Percentiles rank a stretch among this genome's conserved stretches.
Conservation (phyloP, 2,113 vertebrate genomes). For the Melospiza melodia region DNA sequence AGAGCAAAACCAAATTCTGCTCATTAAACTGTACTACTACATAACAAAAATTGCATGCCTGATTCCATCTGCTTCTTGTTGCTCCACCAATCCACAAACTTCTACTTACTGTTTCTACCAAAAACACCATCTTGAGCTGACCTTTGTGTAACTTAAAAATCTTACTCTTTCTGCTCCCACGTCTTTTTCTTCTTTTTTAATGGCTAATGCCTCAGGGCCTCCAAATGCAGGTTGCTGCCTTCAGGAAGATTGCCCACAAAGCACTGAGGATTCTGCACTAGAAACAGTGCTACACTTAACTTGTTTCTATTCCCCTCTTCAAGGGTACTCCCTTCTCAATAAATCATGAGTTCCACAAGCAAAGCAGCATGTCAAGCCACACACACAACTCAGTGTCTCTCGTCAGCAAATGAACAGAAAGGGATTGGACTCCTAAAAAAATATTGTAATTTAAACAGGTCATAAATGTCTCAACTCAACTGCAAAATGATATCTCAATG, state of each 20-base stretch:
- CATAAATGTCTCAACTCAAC: neutral
- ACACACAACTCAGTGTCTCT: neutral
- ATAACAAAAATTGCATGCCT: neutral
- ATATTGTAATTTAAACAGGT: neutral
- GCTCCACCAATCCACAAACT: neutral
- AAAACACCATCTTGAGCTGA: neutral
- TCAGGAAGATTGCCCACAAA: neutral
- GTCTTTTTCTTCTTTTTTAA: neutral
- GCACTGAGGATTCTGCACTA: neutral
- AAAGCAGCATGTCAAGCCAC: neutral
- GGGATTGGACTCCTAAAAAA: neutral
- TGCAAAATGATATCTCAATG: neutral
- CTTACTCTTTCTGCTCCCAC: accelerated
- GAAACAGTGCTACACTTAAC: neutral
- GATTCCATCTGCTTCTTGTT: neutral
- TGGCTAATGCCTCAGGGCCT: neutral
- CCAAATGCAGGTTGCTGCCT: neutral
- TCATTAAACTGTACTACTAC: neutral
- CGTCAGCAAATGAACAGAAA: neutral
- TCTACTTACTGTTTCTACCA: neutral
- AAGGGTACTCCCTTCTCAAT: neutral
- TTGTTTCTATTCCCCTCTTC: neutral
- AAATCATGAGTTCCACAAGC: neutral
- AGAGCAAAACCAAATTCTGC: neutral
- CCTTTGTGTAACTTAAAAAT: neutral